These are phyloP conservation scores for Cepphus grylle DNA, from an alignment of 2,113 vertebrate genomes.

Conservation along the genomic window DNA sequence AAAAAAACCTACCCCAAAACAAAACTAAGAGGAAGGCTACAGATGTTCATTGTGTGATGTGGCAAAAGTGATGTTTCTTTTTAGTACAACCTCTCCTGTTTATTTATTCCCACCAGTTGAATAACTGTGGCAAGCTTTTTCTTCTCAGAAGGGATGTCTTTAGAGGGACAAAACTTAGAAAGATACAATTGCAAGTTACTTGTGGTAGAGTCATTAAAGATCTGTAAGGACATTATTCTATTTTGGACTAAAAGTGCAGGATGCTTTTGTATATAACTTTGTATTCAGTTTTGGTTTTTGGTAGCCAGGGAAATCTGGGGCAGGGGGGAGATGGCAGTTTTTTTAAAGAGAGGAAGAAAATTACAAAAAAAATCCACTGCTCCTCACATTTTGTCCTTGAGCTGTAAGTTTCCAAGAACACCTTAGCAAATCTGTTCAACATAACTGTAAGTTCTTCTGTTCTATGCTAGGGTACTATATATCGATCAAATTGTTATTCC, in stretches of 20 bases:
- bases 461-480: neutral
- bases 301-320: neutral
- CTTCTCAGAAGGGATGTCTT: neutral
- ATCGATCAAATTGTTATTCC: slow-evolving; percentile 14
- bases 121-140: neutral
- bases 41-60: neutral
- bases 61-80: neutral
- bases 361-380: neutral
- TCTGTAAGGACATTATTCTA: neutral
- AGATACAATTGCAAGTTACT: neutral
- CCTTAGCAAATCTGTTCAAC: slow-evolving; percentile 51
- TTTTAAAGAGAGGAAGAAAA: neutral
- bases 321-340: neutral
- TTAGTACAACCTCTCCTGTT: neutral
- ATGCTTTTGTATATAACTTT: neutral
- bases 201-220: neutral
- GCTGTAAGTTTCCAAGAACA: slow-evolving; percentile 64
- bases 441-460: slow-evolving; percentile 21
- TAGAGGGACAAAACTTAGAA: neutral
- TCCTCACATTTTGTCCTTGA: slow-evolving; percentile 50
- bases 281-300: neutral
- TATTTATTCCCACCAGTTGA: neutral
- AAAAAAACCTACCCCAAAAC: neutral
- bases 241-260: neutral
- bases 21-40: neutral